Base-by-base conservation (phyloP, 2,797 vertebrate species). In the Pachyuromys duprasi region DNA sequence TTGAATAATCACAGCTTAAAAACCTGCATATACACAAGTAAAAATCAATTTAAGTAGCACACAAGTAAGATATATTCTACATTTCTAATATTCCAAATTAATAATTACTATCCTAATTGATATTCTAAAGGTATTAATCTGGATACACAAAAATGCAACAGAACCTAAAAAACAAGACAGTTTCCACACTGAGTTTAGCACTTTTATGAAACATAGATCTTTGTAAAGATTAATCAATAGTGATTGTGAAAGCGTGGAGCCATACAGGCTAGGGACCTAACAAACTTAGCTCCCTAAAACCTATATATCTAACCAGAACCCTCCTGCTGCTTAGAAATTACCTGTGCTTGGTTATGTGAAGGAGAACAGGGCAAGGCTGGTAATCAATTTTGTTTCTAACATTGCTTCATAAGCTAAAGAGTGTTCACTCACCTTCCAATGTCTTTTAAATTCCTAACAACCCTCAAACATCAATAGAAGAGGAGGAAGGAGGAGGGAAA, bases 1-100 rank as follows among this genome's bases (percentile, higher is more conserved):
- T 89, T 20, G 55, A 89, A 69, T 82, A 93, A 86, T 62, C 88
- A 91, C 55, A 86, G 88, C 72, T 95, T 87, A 26, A 89, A 92
- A 89, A 62, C 24, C 31, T 33, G 67, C 55, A 67, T 45, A 78
- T 62, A 89, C 60, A 75, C 8, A 78, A 83, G 42, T 89, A 2
- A 42, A 75, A 75, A 75, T 45, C 72, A 45, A 75, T 26, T 42
- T 75, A 83, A 84, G 8, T 88, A 33, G 31, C 18, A 53, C 2
- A 49, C 55, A 93, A 87, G 75, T 65, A 92, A 79, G 55, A 55
- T 31, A 28, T 31, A 81, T 14, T 8, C n/a, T 93, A 62, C 12
- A 31, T 76, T 75, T 75, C 72, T 75, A 26, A 42, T 42, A 75
- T 75, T 45, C 39, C 26, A 75, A 42, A 45, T 45, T 45, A 74